A percentile compares a stretch with the other conserved stretches of the same genome.
Conservation (phyloP, 1,140 invertebrate genomes). For the Euwallacea similis region DNA sequence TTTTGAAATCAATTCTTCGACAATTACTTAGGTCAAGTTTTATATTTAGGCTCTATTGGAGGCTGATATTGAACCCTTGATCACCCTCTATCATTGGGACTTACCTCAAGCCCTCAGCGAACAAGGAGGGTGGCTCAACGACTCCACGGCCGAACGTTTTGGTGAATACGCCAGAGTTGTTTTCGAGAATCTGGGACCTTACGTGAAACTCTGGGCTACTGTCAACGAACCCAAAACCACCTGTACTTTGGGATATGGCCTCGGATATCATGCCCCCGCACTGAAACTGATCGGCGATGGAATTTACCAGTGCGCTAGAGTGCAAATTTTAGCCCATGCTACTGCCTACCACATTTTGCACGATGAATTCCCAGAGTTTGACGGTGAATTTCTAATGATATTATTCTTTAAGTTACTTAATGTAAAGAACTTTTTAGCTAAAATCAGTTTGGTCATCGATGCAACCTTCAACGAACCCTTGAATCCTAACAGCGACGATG, state of each 20-base stretch:
- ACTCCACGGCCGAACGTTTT: slow-evolving; percentile 46
- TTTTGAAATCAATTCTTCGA: background rate
- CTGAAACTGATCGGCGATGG: slow-evolving; percentile 14
- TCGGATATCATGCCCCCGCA: slow-evolving; percentile 15
- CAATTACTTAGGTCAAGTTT: background rate
- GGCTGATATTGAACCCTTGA: slow-evolving; percentile 44
- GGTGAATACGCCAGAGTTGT: slow-evolving; percentile 48
- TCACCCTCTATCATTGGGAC: slow-evolving; percentile 56
- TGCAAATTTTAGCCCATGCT: slow-evolving; percentile 34
- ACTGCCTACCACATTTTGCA: slow-evolving; percentile 60
- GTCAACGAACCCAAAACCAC: slow-evolving; percentile 56
- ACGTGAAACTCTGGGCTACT: slow-evolving; percentile 34
- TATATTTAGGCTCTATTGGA: slow-evolving; percentile 10
- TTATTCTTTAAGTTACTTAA: background rate
- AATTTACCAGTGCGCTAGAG: slow-evolving; percentile 30
- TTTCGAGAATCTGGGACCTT: slow-evolving; percentile 41
- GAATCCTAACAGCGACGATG: slow-evolving; percentile 21
- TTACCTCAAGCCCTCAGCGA: slow-evolving; percentile 50
- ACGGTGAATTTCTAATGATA: background rate
- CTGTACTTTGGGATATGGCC: slow-evolving; percentile 33
- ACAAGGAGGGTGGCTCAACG: slow-evolving; percentile 49
- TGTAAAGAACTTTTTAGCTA: slow-evolving; percentile 21
- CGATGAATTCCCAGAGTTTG: slow-evolving; percentile 56
- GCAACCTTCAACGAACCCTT: slow-evolving; percentile 32
- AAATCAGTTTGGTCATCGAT: slow-evolving; percentile 37